phyloP scores from a whole-genome alignment of 2,797 vertebrate genomes.

The Eptatretus atami region DNA sequence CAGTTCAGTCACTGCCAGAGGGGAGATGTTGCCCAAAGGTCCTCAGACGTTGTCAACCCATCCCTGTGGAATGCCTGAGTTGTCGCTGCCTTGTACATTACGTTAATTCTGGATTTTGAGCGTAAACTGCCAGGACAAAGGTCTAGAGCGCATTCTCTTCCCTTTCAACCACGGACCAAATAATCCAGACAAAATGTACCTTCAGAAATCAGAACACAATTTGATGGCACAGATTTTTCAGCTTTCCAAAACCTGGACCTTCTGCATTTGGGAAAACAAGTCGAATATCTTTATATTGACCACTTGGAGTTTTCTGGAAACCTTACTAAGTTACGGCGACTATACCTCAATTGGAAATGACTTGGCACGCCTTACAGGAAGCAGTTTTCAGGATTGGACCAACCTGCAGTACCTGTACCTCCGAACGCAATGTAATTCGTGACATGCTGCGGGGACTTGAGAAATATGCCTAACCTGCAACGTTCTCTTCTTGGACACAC shows the following conservation, averaged over 20 bases:
- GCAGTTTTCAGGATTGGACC: constrained; percentile 60
- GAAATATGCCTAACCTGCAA: constrained; percentile 62
- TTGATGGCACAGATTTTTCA: constrained; percentile 64
- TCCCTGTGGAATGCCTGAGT: constrained; percentile 99
- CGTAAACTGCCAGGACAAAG: constrained; percentile 94
- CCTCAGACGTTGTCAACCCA: constrained; percentile 97
- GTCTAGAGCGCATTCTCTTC: constrained; percentile 88
- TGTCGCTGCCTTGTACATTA: constrained; percentile 91
- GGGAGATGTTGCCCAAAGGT: constrained; percentile 78
- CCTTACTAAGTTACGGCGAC: constrained; percentile 62
- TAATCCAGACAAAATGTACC: constrained; percentile 97
- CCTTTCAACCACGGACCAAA: constrained; percentile 94
- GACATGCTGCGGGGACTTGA: constrained; percentile 64
- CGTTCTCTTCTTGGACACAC: constrained; percentile 77
- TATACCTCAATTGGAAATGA: constrained; percentile 87
- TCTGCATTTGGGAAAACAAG: constrained; percentile 87
- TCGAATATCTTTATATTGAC: constrained; percentile 56
- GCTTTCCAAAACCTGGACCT: constrained; percentile 83
- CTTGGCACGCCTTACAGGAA: constrained; percentile 54
- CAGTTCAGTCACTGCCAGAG: constrained; percentile 62
- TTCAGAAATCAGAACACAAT: constrained; percentile 69
- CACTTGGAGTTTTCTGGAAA: constrained; percentile 72
- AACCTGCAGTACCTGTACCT: constrained; percentile 90
- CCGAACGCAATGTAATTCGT: constrained; percentile 68
- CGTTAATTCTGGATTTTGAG: constrained; percentile 81